Evolutionary conservation across 2,113 vertebrate genomes (phyloP).

Genomic region (Gorsachius goisagi): DNA sequence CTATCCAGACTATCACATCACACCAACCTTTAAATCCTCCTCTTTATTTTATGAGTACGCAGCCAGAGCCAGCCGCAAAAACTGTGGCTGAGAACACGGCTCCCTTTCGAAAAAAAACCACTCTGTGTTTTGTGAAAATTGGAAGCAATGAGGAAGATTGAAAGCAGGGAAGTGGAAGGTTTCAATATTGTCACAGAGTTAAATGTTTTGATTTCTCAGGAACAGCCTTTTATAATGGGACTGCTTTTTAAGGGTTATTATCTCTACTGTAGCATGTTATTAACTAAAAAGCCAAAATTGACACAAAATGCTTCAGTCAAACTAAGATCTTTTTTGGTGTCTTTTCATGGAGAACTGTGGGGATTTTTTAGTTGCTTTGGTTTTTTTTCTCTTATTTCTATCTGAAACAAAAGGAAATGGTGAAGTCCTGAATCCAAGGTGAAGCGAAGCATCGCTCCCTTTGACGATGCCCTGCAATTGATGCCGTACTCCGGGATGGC

Average conservation of each 20-base stretch:
- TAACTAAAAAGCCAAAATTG: not conserved
- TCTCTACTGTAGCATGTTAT: not conserved
- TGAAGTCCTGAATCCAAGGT: not conserved
- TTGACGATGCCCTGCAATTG: accelerated
- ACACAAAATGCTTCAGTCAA: not conserved
- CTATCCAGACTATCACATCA: not conserved
- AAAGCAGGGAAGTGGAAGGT: not conserved
- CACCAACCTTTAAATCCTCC: not conserved
- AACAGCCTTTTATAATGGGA: not conserved
- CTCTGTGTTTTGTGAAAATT: not conserved
- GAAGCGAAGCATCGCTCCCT: not conserved
- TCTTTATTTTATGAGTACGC: not conserved
- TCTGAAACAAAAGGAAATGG: not conserved
- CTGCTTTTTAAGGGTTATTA: conserved; percentile 19
- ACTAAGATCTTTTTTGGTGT: not conserved
- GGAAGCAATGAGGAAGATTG: not conserved
- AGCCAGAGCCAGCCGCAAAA: not conserved
- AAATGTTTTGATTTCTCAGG: conserved; percentile 28
- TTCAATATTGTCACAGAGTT: not conserved
- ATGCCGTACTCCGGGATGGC: accelerated
- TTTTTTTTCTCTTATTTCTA: not conserved
- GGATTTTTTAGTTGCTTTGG: not conserved
- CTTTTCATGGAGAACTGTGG: not conserved
- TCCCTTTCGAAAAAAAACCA: not conserved
- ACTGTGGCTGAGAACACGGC: not conserved